Evolutionary conservation across 2,797 vertebrate genomes (phyloP), one percentile per base, ranked within the genome.

Genomic region (Clarias pachynema): DNA sequence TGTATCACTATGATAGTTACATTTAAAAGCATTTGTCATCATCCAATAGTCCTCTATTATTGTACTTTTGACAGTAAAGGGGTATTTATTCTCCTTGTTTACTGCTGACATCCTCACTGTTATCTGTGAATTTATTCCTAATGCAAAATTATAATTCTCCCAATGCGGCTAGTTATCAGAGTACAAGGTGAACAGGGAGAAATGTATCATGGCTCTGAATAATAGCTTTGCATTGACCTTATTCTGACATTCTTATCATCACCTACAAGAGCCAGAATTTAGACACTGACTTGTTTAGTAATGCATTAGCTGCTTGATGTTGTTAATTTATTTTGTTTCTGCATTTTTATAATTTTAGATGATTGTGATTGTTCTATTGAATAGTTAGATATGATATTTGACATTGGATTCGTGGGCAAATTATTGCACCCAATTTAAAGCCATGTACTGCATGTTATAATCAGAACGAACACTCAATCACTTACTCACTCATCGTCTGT

Each of bases 191-290:
- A 83, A 74, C 8, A 40, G 16, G 34, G 59, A 49, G 56, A 83
- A 83, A 62, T 83, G 69, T 31, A 59, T 82, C 66, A 57, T 57
- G 49, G 31, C 31, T 69, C 20, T 84, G 44, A 66, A 78, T 57
- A 77, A 68, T 57, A 53, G 74, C 73, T 20, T 40, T 24, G 18
- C 83, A 40, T 5, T 69, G 49, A 66, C 74, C 83, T 84, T 84
- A 63, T 40, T 74, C 60, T 59, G 22, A 84, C 44, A 75, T 56
- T 78, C 63, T 78, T 59, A 68, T 84, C 82, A 83, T 74, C 49
- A 31, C 69, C 34, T 68, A 12, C 15, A 68, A 1, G 20, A 84
- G 62, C 68, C 49, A 69, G 3, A 31, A 68, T 18, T 83, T 65
- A 26, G 24, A 80, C 60, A 79, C 49, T 0, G 26, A 59, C 40